Evolutionary conservation across 2,797 vertebrate genomes (phyloP).

Genomic region (Coccyzus lansbergi): DNA sequence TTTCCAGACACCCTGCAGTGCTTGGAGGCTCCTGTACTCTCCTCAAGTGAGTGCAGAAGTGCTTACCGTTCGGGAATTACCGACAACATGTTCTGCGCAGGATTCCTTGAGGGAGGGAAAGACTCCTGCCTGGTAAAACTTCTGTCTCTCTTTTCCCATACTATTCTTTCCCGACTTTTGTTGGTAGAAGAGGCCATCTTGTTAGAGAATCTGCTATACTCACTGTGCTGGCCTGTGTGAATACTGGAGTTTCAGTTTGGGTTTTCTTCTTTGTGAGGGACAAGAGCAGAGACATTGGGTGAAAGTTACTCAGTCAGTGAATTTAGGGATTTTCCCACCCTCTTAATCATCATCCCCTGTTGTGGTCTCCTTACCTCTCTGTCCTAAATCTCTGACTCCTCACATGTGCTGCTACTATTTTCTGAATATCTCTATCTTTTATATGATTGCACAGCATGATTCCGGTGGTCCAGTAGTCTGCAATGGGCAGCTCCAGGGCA

Average conservation of each 20-base stretch:
- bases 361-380: not conserved
- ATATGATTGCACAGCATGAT: constrained; percentile 81
- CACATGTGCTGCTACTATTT: not conserved
- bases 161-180: not conserved
- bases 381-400: not conserved
- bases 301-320: not conserved
- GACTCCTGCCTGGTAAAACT: constrained; percentile 65
- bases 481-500: constrained; percentile 82
- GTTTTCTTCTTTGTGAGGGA: not conserved
- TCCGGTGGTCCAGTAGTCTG: constrained; percentile 88
- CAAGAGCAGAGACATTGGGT: not conserved
- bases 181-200: not conserved
- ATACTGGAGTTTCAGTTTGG: too few species aligned
- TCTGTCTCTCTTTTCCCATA: not conserved
- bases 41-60: fast-evolving
- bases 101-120: constrained; percentile 61
- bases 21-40: not conserved
- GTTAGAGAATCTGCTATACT: not conserved
- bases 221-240: not conserved
- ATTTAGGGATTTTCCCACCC: too few species aligned
- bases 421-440: not conserved
- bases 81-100: constrained; percentile 23
- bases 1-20: not conserved
- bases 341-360: too few species aligned
- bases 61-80: constrained; percentile 59